phyloP scores from a whole-genome alignment of 1,140 invertebrate genomes.

The Drosophila littoralis region DNA sequence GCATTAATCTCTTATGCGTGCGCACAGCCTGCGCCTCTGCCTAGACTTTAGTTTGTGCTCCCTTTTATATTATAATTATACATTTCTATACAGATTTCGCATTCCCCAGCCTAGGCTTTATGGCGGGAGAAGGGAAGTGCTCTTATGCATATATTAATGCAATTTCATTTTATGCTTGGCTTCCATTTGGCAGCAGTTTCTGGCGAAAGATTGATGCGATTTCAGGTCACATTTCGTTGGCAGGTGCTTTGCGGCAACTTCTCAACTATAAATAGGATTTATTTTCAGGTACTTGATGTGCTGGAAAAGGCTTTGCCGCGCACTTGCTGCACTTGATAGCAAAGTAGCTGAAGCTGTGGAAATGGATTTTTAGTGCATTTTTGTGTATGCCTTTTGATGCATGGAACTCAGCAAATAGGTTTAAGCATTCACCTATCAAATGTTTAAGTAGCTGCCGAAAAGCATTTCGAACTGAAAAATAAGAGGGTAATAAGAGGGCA shows the following conservation, averaged over 20 bases:
- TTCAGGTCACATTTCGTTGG: constrained; percentile 29
- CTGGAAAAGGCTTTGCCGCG: neutral
- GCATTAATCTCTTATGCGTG: constrained; percentile 45
- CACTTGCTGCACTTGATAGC: constrained; percentile 1
- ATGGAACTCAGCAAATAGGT: neutral
- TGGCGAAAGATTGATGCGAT: constrained; percentile 31
- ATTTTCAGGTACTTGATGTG: constrained; percentile 8
- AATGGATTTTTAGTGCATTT: neutral
- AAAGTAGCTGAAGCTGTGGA: neutral
- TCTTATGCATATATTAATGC: constrained; percentile 28
- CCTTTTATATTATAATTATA: constrained; percentile 39
- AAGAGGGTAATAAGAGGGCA: too few species aligned
- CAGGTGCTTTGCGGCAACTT: constrained; percentile 17
- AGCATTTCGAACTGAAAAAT: neutral
- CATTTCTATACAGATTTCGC: constrained; percentile 23
- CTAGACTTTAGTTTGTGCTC: constrained; percentile 5
- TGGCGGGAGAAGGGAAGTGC: neutral
- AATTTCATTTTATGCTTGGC: constrained; percentile 45
- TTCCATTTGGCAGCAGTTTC: constrained; percentile 22
- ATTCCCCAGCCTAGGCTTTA: neutral
- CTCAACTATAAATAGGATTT: constrained; percentile 26
- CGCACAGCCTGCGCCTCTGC: constrained; percentile 3
- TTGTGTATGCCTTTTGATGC: neutral
- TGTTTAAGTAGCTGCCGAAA: neutral
- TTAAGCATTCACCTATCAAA: neutral